Evolutionary conservation across 2,888 invertebrate species (phyloP).

Genomic region (Cerastis rubricosa): DNA sequence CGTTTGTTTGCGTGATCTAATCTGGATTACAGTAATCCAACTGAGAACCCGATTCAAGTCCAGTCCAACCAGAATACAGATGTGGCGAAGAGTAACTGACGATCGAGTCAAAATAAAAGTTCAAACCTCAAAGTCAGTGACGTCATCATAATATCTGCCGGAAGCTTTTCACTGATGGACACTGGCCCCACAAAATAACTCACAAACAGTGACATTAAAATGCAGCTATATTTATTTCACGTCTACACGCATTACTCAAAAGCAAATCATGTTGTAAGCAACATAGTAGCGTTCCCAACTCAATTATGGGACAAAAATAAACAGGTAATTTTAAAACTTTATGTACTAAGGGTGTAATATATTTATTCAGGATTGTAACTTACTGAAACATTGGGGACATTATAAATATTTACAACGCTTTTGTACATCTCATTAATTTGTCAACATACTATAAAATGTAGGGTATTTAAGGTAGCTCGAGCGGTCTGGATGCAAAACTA

Average conservation of each 20-base stretch:
- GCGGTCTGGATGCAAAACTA: not conserved
- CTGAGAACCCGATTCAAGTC: no score
- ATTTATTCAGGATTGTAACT: constrained; percentile 57
- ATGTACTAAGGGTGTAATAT: constrained; percentile 28
- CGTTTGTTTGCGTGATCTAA: no score
- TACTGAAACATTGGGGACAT: constrained; percentile 30
- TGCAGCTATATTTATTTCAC: not conserved
- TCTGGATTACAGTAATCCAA: no score
- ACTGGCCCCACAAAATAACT: not conserved
- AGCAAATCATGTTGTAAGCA: not conserved
- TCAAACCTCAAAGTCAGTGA: not conserved
- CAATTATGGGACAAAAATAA: constrained; percentile 34
- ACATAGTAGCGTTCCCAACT: constrained; percentile 8
- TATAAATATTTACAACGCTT: constrained; percentile 50
- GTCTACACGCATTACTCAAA: not conserved
- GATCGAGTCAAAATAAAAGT: no score
- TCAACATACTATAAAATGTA: not conserved
- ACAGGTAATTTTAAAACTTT: constrained; percentile 44
- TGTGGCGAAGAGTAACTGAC: not conserved
- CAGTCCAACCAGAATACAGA: no score
- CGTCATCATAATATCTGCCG: no score
- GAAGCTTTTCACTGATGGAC: not conserved
- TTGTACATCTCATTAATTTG: constrained; percentile 26
- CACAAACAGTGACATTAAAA: not conserved
- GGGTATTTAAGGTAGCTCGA: not conserved